Evolutionary conservation across 2,797 vertebrate species (phyloP).

Genomic region (Hydrophis major): DNA sequence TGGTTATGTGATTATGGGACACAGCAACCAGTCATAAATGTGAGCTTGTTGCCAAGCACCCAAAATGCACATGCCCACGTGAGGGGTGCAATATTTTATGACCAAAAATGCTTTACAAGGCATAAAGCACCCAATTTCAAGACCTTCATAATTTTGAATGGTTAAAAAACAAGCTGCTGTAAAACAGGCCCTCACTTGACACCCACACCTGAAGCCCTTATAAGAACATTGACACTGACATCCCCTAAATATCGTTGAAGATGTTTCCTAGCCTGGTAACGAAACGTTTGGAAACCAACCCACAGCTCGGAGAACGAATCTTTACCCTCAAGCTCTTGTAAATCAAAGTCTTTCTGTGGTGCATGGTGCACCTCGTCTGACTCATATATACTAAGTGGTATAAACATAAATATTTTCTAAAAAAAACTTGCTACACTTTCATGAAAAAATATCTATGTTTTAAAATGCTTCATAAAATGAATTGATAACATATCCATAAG

Average conservation of each 20-base stretch:
- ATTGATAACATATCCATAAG: background rate
- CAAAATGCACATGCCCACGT: background rate
- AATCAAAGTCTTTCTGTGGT: background rate
- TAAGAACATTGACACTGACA: background rate
- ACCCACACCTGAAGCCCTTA: background rate
- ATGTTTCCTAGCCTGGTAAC: background rate
- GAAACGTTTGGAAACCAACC: background rate
- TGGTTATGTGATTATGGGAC: background rate
- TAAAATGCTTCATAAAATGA: background rate
- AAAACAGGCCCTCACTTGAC: background rate
- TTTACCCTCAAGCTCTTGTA: background rate
- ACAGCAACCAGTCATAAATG: background rate
- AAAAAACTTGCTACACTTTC: background rate
- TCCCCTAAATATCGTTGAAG: background rate
- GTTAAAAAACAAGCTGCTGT: background rate
- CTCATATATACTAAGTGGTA: background rate
- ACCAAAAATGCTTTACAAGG: background rate
- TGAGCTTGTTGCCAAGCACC: background rate
- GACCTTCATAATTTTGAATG: background rate
- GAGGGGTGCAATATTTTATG: background rate
- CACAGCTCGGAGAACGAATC: background rate
- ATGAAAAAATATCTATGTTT: background rate
- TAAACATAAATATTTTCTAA: background rate
- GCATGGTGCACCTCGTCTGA: background rate
- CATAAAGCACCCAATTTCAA: background rate